Evolutionary conservation across 2,888 invertebrate species (phyloP), one percentile per base, ranked within the genome.

Genomic region (Watsonalla binaria): DNA sequence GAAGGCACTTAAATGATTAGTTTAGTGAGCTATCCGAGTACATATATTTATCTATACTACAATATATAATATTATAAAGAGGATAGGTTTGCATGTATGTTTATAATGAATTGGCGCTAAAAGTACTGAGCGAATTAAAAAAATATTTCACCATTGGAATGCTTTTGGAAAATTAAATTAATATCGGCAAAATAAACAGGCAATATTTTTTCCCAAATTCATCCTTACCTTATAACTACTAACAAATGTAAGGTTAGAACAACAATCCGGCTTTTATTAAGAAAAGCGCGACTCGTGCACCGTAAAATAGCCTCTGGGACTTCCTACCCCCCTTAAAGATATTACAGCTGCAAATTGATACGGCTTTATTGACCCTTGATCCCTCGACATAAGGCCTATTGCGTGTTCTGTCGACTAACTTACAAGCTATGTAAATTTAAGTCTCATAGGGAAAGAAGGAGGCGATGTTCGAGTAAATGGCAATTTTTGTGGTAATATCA

Each of bases 401-500:
- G 56, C 53, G 56, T 55, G 54, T 52, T 39, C 53, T 55, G 53
- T 61, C 59, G 42, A 42, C 42, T 15, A 14, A 49, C 15, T 35
- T 49, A n/a, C 49, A 49, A 8, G 37, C 51, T 73, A 74, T 76
- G 74, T 72, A 74, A 76, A 76, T 76, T 72, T 63, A 55, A 59
- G 60, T 55, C 53, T 58, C 68, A 70, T 62, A 72, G 68, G 62
- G 69, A 77, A 73, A 76, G 68, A 74, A 64, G 71, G 66, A 62
- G 67, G 78, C 74, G 70, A 80, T 80, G 78, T 80, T 77, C 74
- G 67, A 74, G 71, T 81, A 79, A 83, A 82, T 78, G 76, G 74
- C 80, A 82, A 81, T 83, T 82, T 82, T 79, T 78, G 78, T 70
- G 81, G 80, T 78, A 79, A 84, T 84, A 86, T 84, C 83, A 80